Base-by-base conservation (phyloP, 1,140 invertebrate species). In the Stegodyphus mimosarum region DNA sequence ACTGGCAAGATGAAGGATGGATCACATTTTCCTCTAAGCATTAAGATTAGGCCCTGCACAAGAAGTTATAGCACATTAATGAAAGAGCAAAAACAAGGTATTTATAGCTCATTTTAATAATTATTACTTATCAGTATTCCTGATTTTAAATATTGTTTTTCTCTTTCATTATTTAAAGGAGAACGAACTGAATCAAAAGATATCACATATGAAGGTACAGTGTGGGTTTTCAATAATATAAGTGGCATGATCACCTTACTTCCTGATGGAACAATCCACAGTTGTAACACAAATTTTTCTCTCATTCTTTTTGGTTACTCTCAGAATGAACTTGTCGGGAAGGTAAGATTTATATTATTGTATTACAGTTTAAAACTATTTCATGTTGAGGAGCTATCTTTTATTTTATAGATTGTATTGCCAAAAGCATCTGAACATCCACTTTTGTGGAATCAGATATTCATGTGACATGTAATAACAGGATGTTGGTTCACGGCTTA, bases 231-330 rank as follows among this genome's bases (percentile, higher is more conserved):
- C 87, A 92, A 93, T 87, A 94, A 94, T 88, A 93, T 94, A 71
- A 94, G 93, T 89, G 94, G 94, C 13, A 89, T 94, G n/a, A 91
- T 94, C 18, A 93, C 94, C 11, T 91, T 94, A 3, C 91, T 93
- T 79, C 92, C 93, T 10, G 90, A 91, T 83, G 93, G 92, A 7
- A 91, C 91, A n/a, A 93, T 94, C 75, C 92, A 93, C 15, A 93
- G 92, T 13, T 93, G 93, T 86, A 94, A 94, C 89, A 92, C 93
- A 87, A 93, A 93, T 88, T 94, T 94, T 88, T 92, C 93, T 0
- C 92, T 92, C 88, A 89, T 94, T 51, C 92, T 94, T 15, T 94
- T 94, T 89, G 93, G 94, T 9, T 94, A 94, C 88, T 88, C 91
- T 0, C 91, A 92, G 87, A 89, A 90, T 0, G 92, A 94, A 87